Percentiles rank a stretch among this genome's conserved stretches.
These are phyloP conservation scores for Microctenopoma lineatum DNA, from an alignment of 2,797 vertebrate genomes.

Conservation along the genomic window DNA sequence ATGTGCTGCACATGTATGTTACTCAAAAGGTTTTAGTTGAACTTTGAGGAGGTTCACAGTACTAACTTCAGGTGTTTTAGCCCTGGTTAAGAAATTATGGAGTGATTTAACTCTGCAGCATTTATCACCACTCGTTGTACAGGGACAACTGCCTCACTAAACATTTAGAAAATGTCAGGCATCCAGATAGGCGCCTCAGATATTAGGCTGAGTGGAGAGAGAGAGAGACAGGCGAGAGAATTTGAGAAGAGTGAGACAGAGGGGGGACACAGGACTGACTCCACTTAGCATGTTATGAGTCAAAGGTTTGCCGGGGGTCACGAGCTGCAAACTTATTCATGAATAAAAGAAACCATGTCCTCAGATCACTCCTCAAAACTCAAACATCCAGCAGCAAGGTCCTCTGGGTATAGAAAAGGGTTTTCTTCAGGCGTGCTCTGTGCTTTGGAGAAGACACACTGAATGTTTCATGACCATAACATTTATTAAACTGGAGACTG, in stretches of 20 bases:
- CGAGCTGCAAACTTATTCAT: constrained; percentile 55
- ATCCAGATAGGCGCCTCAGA: constrained; percentile 71
- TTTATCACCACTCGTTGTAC: constrained; percentile 10
- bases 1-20: neutral
- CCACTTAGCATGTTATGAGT: constrained; percentile 64
- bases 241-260: constrained; percentile 43
- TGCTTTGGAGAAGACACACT: constrained; percentile 33
- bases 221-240: constrained; percentile 34
- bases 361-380: constrained; percentile 43
- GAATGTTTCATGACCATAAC: constrained; percentile 54
- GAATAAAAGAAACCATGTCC: constrained; percentile 70
- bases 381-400: constrained; percentile 40
- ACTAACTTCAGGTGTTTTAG: neutral
- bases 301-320: constrained; percentile 69
- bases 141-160: constrained; percentile 59
- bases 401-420: constrained; percentile 34
- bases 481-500: constrained; percentile 62
- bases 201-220: constrained; percentile 48
- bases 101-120: constrained; percentile 22
- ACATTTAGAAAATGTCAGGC: constrained; percentile 75
- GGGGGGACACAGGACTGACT: constrained; percentile 39
- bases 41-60: neutral
- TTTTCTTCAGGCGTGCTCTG: constrained; percentile 39
- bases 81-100: constrained; percentile 9
- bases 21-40: neutral